Evolutionary conservation across 2,113 vertebrate species (phyloP), one percentile per base, ranked within the genome.

Genomic region (Jacana jacana): DNA sequence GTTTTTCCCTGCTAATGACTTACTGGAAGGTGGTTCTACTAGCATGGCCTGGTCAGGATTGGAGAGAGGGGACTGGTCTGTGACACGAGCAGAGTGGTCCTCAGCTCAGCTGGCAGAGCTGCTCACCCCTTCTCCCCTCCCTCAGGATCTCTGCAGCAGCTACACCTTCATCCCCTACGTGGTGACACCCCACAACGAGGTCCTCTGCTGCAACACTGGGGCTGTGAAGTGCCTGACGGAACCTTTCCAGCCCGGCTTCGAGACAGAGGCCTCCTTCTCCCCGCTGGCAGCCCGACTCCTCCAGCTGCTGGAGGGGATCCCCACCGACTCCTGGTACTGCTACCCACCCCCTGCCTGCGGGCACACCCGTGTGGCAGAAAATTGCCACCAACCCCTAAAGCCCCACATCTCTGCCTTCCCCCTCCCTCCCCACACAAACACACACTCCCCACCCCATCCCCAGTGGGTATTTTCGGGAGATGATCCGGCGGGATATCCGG

Each of bases 391-490:
- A 6, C 20, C 55, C 17, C 49, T 8, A 27, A 48, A 23, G 3
- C 61, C 40, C 51, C 13, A 7, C 4, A 0, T 6, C 49, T 70
- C 30, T 14, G 10, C 35, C 35, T 22, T 5, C 49, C 24, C 30
- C 33, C 22, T 5, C 13, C 17, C 25, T n/a, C n/a, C n/a, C n/a
- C n/a, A n/a, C n/a, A n/a, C n/a, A n/a, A n/a, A n/a, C n/a, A n/a
- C n/a, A n/a, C n/a, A n/a, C n/a, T n/a, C n/a, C n/a, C n/a, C n/a
- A n/a, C n/a, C 20, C 10, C 23, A 4, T 22, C 14, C 15, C 39
- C 92, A 99, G 99, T 0, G 99, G 98, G 94, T 99, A 99, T 75
- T 98, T 99, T 96, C 98, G 98, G 83, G 99, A 99, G 97, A 99
- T 97, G 9, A 97, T 99, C 95, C 98, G 98, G 18, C 98, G 98